Evolutionary conservation across 1,140 invertebrate species (phyloP), one percentile per base, ranked within the genome.

Genomic region (Venturia canescens): DNA sequence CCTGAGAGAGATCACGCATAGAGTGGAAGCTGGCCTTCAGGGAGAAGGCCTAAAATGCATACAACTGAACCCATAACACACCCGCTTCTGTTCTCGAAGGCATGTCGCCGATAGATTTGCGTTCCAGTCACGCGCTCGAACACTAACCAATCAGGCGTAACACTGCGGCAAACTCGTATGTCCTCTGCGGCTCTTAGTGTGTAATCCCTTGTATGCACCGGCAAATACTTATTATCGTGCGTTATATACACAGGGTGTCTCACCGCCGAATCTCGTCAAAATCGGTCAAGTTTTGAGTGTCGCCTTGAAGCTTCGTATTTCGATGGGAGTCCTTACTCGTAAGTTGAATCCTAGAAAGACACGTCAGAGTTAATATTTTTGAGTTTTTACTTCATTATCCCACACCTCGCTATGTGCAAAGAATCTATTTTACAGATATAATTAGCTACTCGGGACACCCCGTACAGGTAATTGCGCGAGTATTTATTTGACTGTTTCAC

Each of bases 101-200:
- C 60, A 80, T 78, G 71, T 80, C 76, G 31, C 78, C 53, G 27
- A 79, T 53, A 82, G 71, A 82, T 78, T 81, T 57, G 38, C 7
- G 38, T 81, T 84, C 82, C 78, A 78, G 31, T 84, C 82, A 70
- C 77, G 81, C 50, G 23, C 83, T 80, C 23, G 16, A 83, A 83
- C 80, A 79, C 77, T 79, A 81, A 67, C 82, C 83, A 80, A 84
- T 85, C 79, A 60, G 53, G 74, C 74, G 53, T 76, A 38, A 76
- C 74, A 76, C 29, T 29, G 53, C 23, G 0, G 71, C 50, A 74
- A 13, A 74, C 23, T 50, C 48, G 71, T 29, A 74, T 21, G 53
- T 34, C 16, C 13, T 63, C n/a, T 27, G 23, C 13, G 23, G 26
- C 60, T 31, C 18, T 53, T 53, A 6, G 48, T 16, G 38, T 60